Base-by-base conservation (phyloP, 2,888 invertebrate genomes). In the Epirrhoe tristata region DNA sequence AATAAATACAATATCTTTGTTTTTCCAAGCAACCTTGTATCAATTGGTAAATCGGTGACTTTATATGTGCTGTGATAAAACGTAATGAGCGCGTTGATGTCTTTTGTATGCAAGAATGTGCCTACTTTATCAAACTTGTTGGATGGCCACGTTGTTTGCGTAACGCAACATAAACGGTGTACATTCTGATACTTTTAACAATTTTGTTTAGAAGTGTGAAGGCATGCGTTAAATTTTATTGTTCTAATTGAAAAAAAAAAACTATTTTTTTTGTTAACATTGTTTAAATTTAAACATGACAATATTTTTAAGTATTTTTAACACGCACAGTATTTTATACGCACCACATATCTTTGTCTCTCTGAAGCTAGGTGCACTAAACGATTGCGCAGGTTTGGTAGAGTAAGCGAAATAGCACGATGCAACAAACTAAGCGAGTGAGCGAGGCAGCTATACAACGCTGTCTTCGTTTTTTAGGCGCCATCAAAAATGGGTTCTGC, bases 1-100 rank as follows among this genome's bases (percentile, higher is more conserved):
- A 75, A 79, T 71, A 52, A 55, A 68, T 61, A 71, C 61, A 58
- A 68, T 60, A 58, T 57, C 14, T 60, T 70, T 63, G 43, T 68
- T 73, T 69, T 69, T 67, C 57, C 70, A 67, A 62, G 62, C 24
- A 56, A 64, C 72, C 71, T 72, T 72, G 69, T 66, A 64, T 67
- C 63, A 69, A 63, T 66, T 65, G 54, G 63, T 68, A 68, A 65
- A 54, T 68, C 6, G 61, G 62, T 60, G 57, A 43, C 39, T 65
- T 67, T 64, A 68, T 51, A 64, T 63, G 39, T 61, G 53, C 51
- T 60, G 58, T 63, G 46, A 48, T 50, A 39, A 69, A 68, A 50
- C 59, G 62, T 32, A 52, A 53, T 34, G 39, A 66, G 62, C 62
- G 61, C 72, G 71, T 74, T 72, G 54, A 74, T 63, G 63, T 72